Conservation (phyloP, 2,888 invertebrate genomes). For the Tinea trinotella region DNA sequence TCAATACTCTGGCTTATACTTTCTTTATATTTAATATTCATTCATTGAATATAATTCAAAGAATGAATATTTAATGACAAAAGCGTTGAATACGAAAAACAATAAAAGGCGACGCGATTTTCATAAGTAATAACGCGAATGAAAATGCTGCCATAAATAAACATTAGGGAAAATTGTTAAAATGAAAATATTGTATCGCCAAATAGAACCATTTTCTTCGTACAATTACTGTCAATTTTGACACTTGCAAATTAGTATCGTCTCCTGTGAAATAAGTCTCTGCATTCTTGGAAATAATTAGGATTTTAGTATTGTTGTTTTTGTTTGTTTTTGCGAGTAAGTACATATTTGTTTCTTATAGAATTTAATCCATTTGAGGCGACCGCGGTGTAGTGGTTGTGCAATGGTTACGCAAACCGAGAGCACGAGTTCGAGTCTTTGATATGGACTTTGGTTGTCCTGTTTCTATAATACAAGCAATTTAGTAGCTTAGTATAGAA, state of each 20-base stretch:
- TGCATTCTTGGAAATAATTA: background rate
- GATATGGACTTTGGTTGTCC: too few relatives aligned
- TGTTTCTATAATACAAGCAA: too few relatives aligned
- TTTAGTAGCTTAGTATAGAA: too few relatives aligned
- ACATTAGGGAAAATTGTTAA: background rate
- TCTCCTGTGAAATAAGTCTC: background rate
- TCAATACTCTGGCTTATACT: too few relatives aligned
- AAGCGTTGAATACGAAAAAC: background rate
- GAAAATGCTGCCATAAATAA: background rate
- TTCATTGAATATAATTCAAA: background rate
- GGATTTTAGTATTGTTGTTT: background rate
- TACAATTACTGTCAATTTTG: conserved; percentile 8
- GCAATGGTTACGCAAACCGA: too few relatives aligned
- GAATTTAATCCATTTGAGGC: too few relatives aligned
- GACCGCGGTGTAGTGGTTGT: too few relatives aligned
- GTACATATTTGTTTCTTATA: too few relatives aligned
- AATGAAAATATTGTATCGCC: conserved; percentile 1
- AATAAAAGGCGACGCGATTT: background rate
- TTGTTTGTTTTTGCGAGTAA: too few relatives aligned
- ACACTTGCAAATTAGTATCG: background rate
- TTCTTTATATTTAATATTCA: background rate
- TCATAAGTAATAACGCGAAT: background rate
- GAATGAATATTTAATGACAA: background rate
- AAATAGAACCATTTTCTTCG: background rate
- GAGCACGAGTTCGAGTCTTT: too few relatives aligned